A percentile compares a stretch with the other conserved stretches of the same genome.
phyloP scores from a whole-genome alignment of 2,888 invertebrate species.

The Zygothrica quintamaculata region DNA sequence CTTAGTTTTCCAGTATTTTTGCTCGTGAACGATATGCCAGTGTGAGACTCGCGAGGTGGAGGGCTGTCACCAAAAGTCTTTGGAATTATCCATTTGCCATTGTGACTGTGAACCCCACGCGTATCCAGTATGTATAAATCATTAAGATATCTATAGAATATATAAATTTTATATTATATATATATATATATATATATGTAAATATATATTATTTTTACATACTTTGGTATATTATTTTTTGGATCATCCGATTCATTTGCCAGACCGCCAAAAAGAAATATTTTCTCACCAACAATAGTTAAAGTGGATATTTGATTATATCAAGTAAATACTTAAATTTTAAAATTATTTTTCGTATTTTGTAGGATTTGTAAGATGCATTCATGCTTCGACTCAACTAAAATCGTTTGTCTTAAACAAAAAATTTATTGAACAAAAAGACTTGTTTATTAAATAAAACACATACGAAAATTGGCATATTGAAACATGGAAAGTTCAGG shows the following conservation, averaged over 20 bases:
- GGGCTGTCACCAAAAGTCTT: conserved; percentile 95
- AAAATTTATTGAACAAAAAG: conserved; percentile 6
- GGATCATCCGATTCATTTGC: conserved; percentile 99
- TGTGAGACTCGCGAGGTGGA: conserved; percentile 98
- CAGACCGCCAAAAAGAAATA: conserved; percentile 98
- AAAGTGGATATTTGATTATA: conserved; percentile 90
- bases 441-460: not conserved
- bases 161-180: no score
- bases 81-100: conserved; percentile 95
- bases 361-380: conserved; percentile 31
- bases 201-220: no score
- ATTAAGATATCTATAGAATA: conserved; percentile 91
- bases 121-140: conserved; percentile 98
- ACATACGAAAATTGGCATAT: not conserved
- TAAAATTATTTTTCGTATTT: not conserved
- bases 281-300: conserved; percentile 96
- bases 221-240: conserved; percentile 97
- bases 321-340: no score
- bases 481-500: conserved; percentile 51
- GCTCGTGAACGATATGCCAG: conserved; percentile 95
- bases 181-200: no score
- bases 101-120: conserved; percentile 84
- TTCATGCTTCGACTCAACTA: conserved; percentile 8
- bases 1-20: conserved; percentile 91
- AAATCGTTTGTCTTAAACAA: conserved; percentile 14